Conservation (phyloP, 2,797 vertebrate species). For the Falco rusticolus region DNA sequence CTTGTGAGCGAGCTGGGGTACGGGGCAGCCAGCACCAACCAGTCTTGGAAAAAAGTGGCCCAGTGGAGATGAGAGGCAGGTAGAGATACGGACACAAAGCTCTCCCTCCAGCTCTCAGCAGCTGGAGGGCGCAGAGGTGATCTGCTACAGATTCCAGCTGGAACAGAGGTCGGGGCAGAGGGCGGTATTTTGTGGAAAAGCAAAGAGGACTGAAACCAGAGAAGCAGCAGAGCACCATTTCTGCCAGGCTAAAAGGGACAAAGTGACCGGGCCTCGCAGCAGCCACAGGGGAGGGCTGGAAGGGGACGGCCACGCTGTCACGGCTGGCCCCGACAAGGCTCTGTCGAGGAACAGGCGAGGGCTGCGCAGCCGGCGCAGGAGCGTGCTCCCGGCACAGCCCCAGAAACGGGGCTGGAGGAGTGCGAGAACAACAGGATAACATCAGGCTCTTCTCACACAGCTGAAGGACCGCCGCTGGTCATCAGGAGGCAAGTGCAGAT, state of each 20-base stretch:
- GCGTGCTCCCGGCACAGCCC: neutral
- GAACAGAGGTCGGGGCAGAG: neutral
- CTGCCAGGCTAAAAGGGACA: neutral
- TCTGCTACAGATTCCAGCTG: neutral
- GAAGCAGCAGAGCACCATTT: neutral
- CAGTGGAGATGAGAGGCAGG: neutral
- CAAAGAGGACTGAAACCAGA: neutral
- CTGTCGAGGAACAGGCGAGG: slow-evolving; percentile 29
- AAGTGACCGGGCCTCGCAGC: neutral
- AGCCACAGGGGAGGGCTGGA: neutral
- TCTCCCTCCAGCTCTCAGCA: neutral
- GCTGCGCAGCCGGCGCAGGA: neutral
- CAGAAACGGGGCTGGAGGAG: neutral
- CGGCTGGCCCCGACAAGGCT: neutral
- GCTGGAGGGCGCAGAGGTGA: neutral
- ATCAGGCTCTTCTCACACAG: slow-evolving; percentile 41
- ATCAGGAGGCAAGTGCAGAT: slow-evolving; percentile 28
- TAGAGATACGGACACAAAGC: neutral
- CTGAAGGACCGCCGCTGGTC: neutral
- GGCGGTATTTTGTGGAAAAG: neutral
- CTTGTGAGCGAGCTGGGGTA: neutral
- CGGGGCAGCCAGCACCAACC: neutral
- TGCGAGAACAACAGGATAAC: slow-evolving; percentile 33
- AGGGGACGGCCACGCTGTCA: neutral
- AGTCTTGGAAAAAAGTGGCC: neutral